Percentiles rank a stretch among this genome's conserved stretches.
Evolutionary conservation across 2,888 invertebrate species (phyloP).

Genomic region (Cyaniris semiargus): DNA sequence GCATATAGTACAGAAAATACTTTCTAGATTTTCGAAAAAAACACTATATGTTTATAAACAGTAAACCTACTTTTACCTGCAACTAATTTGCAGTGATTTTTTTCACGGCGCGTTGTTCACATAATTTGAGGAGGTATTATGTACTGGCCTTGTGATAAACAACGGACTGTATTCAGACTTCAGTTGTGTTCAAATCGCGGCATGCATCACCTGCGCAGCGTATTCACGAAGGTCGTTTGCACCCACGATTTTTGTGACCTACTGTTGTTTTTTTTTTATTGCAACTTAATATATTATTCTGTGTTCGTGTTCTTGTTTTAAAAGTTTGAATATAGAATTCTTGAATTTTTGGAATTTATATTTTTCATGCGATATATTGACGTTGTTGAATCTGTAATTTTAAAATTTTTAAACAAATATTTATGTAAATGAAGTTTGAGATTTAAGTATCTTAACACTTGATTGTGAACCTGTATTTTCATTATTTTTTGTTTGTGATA

Average conservation of each 20-base stretch:
- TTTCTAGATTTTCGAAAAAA: background rate
- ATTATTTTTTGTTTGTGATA: no score
- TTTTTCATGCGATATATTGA: background rate
- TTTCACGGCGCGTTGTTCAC: conserved; percentile 30
- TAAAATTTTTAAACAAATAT: background rate
- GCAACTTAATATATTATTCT: background rate
- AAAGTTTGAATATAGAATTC: conserved; percentile 7
- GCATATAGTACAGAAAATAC: no score
- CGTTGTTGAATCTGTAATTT: background rate
- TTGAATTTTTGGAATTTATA: background rate
- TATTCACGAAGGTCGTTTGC: conserved; percentile 64
- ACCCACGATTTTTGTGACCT: conserved; percentile 1
- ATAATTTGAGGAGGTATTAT: conserved; percentile 55
- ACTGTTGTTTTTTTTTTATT: background rate
- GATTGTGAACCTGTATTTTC: no score
- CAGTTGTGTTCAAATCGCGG: conserved; percentile 59
- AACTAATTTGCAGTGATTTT: background rate
- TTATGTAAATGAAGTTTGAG: background rate
- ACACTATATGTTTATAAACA: background rate
- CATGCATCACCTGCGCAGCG: conserved; percentile 75
- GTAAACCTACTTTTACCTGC: background rate
- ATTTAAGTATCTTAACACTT: background rate
- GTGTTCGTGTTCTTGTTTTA: background rate
- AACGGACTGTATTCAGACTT: conserved; percentile 50
- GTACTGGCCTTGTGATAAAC: conserved; percentile 47